Conservation (phyloP, 2,113 vertebrate species). For the Centropristis striata region DNA sequence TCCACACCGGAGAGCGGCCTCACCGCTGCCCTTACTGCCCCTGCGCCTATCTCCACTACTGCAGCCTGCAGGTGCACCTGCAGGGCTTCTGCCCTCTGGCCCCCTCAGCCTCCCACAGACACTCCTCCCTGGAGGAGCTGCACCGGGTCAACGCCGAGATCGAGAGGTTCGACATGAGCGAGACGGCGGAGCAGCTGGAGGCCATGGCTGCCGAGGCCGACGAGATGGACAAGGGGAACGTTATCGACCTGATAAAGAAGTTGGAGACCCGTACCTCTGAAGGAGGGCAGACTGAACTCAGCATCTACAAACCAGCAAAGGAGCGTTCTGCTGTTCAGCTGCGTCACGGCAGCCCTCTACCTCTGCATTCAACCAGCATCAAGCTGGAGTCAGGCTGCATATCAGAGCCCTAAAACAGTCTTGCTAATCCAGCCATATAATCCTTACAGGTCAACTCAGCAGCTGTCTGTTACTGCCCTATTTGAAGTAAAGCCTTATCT, state of each 20-base stretch:
- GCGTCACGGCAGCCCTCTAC: conserved; percentile 38
- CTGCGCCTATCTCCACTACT: conserved; percentile 93
- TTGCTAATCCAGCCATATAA: conserved; percentile 76
- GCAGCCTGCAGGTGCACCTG: conserved; percentile 93
- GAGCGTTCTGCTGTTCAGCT: conserved; percentile 21
- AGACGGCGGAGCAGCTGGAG: conserved; percentile 91
- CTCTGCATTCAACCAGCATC: conserved; percentile 69
- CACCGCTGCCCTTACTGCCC: conserved; percentile 92
- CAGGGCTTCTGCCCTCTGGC: conserved; percentile 92
- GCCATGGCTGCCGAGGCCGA: conserved; percentile 85
- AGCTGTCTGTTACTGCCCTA: conserved; percentile 74
- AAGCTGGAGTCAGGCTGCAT: conserved; percentile 76
- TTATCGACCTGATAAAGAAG: conserved; percentile 89
- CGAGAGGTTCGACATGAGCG: conserved; percentile 94
- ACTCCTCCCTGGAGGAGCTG: conserved; percentile 90
- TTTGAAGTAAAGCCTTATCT: conserved; percentile 79
- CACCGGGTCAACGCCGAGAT: conserved; percentile 92
- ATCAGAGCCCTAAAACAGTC: conserved; percentile 69
- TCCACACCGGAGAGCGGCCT: conserved; percentile 90
- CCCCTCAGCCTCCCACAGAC: conserved; percentile 77
- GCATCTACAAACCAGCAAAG: conserved; percentile 41
- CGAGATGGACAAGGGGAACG: conserved; percentile 78
- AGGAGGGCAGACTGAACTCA: conserved; percentile 32
- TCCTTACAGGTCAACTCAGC: conserved; percentile 77
- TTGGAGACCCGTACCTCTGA: conserved; percentile 84